Percentiles rank a stretch among this genome's conserved stretches.
These are phyloP conservation scores for Hippopotamus amphibius DNA, from an alignment of 2,113 vertebrate species.

Conservation along the genomic window DNA sequence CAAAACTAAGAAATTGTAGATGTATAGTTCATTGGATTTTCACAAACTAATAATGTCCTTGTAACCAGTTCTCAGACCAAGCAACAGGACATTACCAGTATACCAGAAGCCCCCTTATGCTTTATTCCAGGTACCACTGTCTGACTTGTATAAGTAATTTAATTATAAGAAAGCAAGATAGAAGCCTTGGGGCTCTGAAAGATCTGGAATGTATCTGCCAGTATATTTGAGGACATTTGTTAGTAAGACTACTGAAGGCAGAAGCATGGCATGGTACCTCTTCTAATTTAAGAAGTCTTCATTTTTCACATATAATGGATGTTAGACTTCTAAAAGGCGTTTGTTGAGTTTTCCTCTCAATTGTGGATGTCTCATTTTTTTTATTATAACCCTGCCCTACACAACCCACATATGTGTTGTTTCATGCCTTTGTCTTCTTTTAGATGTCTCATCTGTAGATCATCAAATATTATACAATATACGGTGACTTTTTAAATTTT, in stretches of 20 bases:
- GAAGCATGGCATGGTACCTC: not conserved
- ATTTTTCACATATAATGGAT: not conserved
- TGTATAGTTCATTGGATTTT: not conserved
- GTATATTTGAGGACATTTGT: not conserved
- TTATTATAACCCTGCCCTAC: not conserved
- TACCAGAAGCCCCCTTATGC: not conserved
- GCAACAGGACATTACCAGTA: not conserved
- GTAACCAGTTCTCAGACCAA: not conserved
- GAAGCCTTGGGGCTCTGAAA: not conserved
- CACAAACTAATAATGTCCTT: not conserved
- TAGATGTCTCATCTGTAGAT: not conserved
- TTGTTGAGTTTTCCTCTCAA: not conserved
- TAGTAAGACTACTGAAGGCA: not conserved
- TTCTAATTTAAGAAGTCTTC: not conserved
- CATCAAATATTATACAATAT: not conserved
- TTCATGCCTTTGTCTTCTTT: not conserved
- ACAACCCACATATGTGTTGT: not conserved
- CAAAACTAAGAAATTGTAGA: not conserved
- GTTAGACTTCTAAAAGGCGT: not conserved
- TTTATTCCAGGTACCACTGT: not conserved
- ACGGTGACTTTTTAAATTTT: slow-evolving; percentile 24
- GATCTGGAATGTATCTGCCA: not conserved
- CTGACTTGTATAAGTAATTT: not conserved
- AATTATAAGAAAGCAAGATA: not conserved
- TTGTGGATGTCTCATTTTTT: not conserved